Base-by-base conservation (phyloP, 2,797 vertebrate species). In the Chaunax sp. region DNA sequence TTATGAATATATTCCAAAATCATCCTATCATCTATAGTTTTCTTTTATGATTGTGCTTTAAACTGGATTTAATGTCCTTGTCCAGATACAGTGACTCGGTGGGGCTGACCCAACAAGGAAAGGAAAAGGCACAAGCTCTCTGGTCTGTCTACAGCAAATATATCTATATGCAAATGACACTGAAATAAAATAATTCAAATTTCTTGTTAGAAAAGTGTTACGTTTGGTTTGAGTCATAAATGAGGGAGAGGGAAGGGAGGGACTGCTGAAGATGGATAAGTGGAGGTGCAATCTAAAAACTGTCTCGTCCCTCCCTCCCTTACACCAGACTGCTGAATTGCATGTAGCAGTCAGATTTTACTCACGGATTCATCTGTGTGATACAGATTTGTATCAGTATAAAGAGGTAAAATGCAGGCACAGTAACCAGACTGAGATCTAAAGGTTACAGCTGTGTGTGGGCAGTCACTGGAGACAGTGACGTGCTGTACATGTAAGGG, bases 101-200 rank as follows among this genome's bases (percentile, higher is more conserved):
- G 11, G 18, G 50, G 28, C 44, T 76, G 69, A 81, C 40, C 61
- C 47, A 47, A 52, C 28, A 56, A 20, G 64, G 40, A 55, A 71
- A 69, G 81, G 46, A 69, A 77, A 80, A 46, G 40, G 12, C 13
- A 62, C 8, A 2, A 30, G 4, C 23, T 54, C 60, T 43, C 41
- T 2, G 3, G 1, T 51, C 56, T 56, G 45, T 61, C 69, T 40
- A 37, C 1, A 16, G 64, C 19, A 78, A 75, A 85, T 58, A 75
- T 78, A 80, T 74, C 60, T 80, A 58, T 59, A 82, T 82, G 75
- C 59, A 86, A 80, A 86, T 78, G 46, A 64, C 30, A 26, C 33
- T 45, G 53, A 64, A 85, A 64, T 79, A 68, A 78, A 76, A 74
- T 60, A 37, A 78, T 68, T 76, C 44, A 58, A 57, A 81, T 60